Conservation (phyloP, 2,113 vertebrate genomes). For the Lonchura striata region DNA sequence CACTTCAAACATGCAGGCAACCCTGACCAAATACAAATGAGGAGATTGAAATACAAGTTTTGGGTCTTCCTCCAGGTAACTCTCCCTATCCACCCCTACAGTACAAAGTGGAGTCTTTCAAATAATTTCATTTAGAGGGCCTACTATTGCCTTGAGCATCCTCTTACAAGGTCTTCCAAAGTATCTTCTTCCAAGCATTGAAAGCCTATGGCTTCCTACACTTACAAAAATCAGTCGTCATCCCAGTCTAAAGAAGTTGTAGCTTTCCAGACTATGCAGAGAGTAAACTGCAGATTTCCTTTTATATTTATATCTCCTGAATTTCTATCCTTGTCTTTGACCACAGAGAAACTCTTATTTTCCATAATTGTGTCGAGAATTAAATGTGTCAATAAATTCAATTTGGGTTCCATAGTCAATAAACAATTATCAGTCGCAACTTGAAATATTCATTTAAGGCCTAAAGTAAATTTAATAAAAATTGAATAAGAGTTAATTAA, state of each 20-base stretch:
- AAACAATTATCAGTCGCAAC: conserved; percentile 31
- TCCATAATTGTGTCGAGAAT: background rate
- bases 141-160: background rate
- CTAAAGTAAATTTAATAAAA: conserved; percentile 65
- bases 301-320: background rate
- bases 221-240: background rate
- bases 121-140: background rate
- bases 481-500: conserved; percentile 50
- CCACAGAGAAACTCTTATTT: background rate
- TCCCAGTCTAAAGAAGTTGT: background rate
- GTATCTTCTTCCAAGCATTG: background rate
- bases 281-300: background rate
- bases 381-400: background rate
- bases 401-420: background rate
- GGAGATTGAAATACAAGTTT: background rate
- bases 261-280: background rate
- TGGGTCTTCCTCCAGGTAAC: background rate
- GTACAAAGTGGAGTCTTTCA: background rate
- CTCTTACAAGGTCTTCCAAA: background rate
- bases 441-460: conserved; percentile 44
- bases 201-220: background rate
- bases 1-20: background rate
- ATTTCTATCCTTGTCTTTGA: background rate
- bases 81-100: background rate
- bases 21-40: background rate